Percentiles rank a stretch among this genome's conserved stretches.
phyloP scores from a whole-genome alignment of 2,888 invertebrate species.

The Notodonta dromedarius region DNA sequence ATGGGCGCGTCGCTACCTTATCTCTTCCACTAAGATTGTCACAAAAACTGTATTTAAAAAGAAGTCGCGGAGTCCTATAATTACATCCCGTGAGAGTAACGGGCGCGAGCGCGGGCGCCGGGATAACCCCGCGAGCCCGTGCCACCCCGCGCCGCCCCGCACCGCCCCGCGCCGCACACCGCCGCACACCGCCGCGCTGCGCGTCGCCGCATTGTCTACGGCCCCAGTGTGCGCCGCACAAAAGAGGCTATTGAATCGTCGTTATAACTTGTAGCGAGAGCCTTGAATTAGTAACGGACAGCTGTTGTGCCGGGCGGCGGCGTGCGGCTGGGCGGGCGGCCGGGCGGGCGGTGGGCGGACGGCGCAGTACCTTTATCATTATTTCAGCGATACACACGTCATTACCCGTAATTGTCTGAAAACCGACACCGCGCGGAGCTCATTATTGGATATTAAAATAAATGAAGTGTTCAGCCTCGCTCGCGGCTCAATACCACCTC shows the following conservation, averaged over 20 bases:
- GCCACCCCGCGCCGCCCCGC: conserved; percentile 3
- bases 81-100: conserved; percentile 40
- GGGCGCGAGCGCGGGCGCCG: neutral
- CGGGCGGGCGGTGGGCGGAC: neutral
- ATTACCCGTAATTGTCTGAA: neutral
- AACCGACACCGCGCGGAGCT: neutral
- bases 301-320: neutral
- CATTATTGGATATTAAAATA: neutral
- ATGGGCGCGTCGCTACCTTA: conserved; percentile 41
- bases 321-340: neutral
- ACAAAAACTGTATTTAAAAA: conserved; percentile 38
- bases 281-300: conserved; percentile 3
- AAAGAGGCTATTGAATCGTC: conserved; percentile 16
- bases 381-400: neutral
- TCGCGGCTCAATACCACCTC: no score
- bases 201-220: conserved; percentile 6
- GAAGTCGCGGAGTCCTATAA: conserved; percentile 40
- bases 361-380: neutral
- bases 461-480: neutral
- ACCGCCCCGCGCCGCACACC: neutral
- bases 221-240: conserved; percentile 8
- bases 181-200: conserved; percentile 10
- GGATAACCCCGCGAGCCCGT: conserved; percentile 10
- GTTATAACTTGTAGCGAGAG: conserved; percentile 13
- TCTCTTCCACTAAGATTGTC: conserved; percentile 45